These are phyloP conservation scores for Lordiphosa fenestrarum DNA, from an alignment of 2,888 invertebrate species.

Conservation along the genomic window DNA sequence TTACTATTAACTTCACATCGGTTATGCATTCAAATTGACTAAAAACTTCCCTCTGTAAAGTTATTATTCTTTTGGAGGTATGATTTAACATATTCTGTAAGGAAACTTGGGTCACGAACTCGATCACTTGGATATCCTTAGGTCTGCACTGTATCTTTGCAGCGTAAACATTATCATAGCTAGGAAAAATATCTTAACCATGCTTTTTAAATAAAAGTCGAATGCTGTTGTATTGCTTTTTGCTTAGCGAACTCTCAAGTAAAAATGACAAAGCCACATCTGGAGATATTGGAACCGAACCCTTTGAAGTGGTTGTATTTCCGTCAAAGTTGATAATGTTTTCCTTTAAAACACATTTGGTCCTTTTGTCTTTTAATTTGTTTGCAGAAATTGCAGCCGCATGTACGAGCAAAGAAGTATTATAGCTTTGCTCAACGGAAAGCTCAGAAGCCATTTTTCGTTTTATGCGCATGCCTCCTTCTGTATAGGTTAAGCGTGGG, in stretches of 20 bases:
- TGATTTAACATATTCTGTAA: constrained; percentile 3
- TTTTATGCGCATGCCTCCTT: neutral
- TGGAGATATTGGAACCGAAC: neutral
- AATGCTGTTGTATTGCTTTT: constrained; percentile 1
- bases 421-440: too few relatives aligned
- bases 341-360: too few relatives aligned
- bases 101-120: constrained; percentile 5
- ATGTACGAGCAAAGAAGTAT: too few relatives aligned
- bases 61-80: constrained; percentile 4
- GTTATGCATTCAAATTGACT: too few relatives aligned
- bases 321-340: too few relatives aligned
- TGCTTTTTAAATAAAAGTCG: neutral
- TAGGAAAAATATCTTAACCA: neutral
- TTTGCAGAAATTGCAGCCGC: too few relatives aligned
- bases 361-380: too few relatives aligned
- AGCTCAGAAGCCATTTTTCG: too few relatives aligned
- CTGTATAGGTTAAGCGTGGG: too few relatives aligned
- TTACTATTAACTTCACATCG: too few relatives aligned
- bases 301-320: neutral
- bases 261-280: constrained; percentile 1
- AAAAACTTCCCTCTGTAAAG: constrained; percentile 3
- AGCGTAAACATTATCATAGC: neutral
- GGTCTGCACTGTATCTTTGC: neutral
- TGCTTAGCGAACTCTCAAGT: neutral
- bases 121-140: neutral